Percentiles rank a stretch among this genome's conserved stretches.
These are phyloP conservation scores for Uropetala carovei DNA, from an alignment of 2,888 invertebrate species.

Conservation along the genomic window DNA sequence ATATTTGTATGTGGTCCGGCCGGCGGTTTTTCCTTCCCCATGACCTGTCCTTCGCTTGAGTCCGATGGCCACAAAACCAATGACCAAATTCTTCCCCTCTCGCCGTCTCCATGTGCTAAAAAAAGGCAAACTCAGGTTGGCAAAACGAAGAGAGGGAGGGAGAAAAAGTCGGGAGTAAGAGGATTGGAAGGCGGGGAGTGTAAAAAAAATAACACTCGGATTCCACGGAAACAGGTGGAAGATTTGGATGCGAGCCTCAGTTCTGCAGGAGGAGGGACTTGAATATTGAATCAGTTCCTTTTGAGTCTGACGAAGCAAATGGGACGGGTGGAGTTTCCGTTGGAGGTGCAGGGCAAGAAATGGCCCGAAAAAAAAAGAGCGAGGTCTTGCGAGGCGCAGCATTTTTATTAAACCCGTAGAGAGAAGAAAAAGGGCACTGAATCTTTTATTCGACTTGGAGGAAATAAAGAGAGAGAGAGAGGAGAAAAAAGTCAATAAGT, in stretches of 20 bases:
- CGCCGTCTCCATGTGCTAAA: not conserved
- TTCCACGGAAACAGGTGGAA: conserved; percentile 29
- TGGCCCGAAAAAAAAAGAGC: not conserved
- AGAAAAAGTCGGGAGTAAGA: not conserved
- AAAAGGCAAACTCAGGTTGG: no score
- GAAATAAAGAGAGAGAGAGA: not conserved
- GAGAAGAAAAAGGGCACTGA: conserved; percentile 25
- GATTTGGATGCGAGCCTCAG: conserved; percentile 21
- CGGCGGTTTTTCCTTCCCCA: not conserved
- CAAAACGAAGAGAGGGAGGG: not conserved
- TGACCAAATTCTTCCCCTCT: not conserved
- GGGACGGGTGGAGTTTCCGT: not conserved
- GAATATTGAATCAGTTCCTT: conserved; percentile 56
- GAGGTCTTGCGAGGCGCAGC: conserved; percentile 33
- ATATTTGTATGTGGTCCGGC: no score
- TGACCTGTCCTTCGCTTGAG: not conserved
- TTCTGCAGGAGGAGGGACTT: conserved; percentile 10
- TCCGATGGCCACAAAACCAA: not conserved
- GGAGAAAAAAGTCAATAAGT: conserved; percentile 53
- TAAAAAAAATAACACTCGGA: not conserved
- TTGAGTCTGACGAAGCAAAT: not conserved
- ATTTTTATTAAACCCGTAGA: not conserved
- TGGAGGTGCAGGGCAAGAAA: not conserved
- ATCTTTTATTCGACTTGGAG: not conserved
- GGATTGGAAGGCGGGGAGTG: not conserved